Conservation (phyloP, 2,888 invertebrate genomes). For the Sarcophaga variegata region DNA sequence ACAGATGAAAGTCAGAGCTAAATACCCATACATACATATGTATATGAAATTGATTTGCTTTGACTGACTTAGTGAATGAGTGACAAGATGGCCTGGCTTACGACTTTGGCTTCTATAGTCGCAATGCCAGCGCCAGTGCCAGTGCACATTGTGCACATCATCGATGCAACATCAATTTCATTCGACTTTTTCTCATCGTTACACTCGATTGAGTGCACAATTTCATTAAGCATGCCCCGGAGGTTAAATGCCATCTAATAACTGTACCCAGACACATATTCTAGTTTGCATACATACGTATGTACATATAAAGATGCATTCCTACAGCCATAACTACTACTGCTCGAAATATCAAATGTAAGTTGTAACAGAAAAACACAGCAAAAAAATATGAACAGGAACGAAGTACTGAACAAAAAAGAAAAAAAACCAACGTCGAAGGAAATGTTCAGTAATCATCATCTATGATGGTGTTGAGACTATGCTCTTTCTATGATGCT, state of each 20-base stretch:
- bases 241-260: slow-evolving; percentile 62
- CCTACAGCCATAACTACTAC: slow-evolving; percentile 3
- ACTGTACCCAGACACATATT: slow-evolving; percentile 14
- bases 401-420: background rate
- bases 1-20: slow-evolving; percentile 31
- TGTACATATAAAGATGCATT: background rate
- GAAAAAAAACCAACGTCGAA: background rate
- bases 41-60: slow-evolving; percentile 39
- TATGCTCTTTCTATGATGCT: background rate
- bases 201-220: slow-evolving; percentile 81
- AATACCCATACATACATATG: background rate
- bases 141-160: slow-evolving; percentile 63
- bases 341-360: slow-evolving; percentile 9
- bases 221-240: slow-evolving; percentile 78
- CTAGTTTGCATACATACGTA: slow-evolving; percentile 2
- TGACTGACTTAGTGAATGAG: slow-evolving; percentile 38
- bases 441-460: slow-evolving; percentile 49
- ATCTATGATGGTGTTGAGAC: slow-evolving; percentile 51
- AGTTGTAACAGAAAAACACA: background rate
- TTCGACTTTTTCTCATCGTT: slow-evolving; percentile 80
- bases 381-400: background rate
- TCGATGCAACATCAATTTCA: slow-evolving; percentile 78
- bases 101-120: background rate
- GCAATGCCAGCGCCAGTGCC: background rate
- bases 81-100: slow-evolving; percentile 35